Evolutionary conservation across 2,888 invertebrate genomes (phyloP), one percentile per base, ranked within the genome.

Genomic region (Parochlus steinenii): DNA sequence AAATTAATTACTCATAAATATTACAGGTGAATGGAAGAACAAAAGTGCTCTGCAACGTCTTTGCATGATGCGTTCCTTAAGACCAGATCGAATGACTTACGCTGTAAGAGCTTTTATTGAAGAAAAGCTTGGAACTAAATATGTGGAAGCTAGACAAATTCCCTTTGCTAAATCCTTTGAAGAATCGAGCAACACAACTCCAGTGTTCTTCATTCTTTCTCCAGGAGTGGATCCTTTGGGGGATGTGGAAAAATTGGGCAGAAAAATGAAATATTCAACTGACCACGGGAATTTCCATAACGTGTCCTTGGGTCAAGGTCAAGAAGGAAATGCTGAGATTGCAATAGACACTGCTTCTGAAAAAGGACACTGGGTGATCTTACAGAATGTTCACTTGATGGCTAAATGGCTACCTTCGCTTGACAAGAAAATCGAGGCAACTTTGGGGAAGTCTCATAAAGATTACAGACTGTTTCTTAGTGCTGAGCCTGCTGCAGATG

Each of bases 21-120:
- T n/a, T n/a, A n/a, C n/a, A n/a, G n/a, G 89, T 39, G 93, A 93
- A 50, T 95, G 93, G 93, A 93, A 92, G 54, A 80, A 79, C 48
- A 92, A 89, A 55, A 65, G 74, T 0, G 63, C 82, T 0, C 58
- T 93, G 29, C 89, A 93, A 53, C 70, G 79, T 42, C 63, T 93
- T 5, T 92, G 92, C 49, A 92, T 95, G 54, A 80, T 93, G 79
- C 65, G 93, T 39, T 85, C 87, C 14, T 62, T 93, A 33, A 63
- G 93, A 29, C 81, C 90, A 0, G 93, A 95, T 58, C 69, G 93
- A 44, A 92, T 95, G 89, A 26, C 18, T 14, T 27, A 27, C 22
- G 14, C 17, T 7, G 49, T 19, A 47, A 76, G 78, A 37, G 69
- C 70, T 20, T 93, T 89, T 51, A 80, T 93, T 39, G 85, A 87